Evolutionary conservation across 2,888 invertebrate genomes (phyloP), one percentile per base, ranked within the genome.

Genomic region (Drosophila niveifrons): DNA sequence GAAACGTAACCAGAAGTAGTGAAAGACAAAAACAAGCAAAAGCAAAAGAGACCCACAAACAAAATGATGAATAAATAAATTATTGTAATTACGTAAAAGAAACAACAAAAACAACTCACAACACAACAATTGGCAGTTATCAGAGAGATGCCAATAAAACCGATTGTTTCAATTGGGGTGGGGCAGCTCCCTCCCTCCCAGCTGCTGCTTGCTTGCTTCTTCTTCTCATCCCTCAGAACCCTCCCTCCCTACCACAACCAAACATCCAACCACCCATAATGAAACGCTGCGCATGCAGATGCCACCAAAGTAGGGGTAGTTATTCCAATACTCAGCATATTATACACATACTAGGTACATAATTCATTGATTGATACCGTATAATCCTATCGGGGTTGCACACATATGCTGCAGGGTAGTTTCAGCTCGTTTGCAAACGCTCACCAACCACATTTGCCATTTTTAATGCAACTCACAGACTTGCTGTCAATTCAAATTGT

Each of bases 61-160:
- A 44, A 56, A 66, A 68, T 34, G 52, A 71, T 55, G 62, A 82
- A 86, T 57, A 57, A 79, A 77, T 69, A 82, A 85, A 85, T 61
- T 64, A 75, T 81, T 88, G 80, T 88, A 88, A 82, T 88, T 88
- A 85, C 79, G 48, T 77, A 64, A 63, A 61, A 48, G 34, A 18
- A n/a, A 48, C 6, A 52, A 53, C n/a, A 44, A 57, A 46, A 59
- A 31, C 43, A 71, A 55, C 51, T 53, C 36, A 36, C 10, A 39
- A 48, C 15, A 57, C 10, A 48, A 44, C 17, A 47, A 78, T 88
- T 88, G 88, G 75, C 85, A 71, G 69, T 71, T 72, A 70, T 66
- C 58, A 69, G 34, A 23, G 23, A 23, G 70, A 66, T 76, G 72
- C 75, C 80, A 77, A 80, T 76, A 65, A 76, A 77, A 59, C 34